Conservation (phyloP, 1,140 invertebrate species). For the Procambarus clarkii region DNA sequence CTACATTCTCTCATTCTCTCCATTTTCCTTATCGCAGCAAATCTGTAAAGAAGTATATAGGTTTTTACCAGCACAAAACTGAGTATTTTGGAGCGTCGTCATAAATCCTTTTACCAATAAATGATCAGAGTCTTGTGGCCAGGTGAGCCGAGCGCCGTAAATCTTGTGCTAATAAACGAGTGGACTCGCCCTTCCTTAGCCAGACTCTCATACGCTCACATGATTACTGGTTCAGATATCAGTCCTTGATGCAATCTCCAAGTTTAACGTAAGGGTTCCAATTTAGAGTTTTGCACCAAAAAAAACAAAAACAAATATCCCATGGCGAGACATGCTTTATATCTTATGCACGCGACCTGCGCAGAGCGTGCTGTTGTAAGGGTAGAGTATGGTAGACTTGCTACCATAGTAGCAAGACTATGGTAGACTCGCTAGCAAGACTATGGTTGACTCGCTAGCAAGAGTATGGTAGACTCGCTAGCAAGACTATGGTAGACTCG, state of each 20-base stretch:
- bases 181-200: not conserved
- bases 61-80: too few relatives aligned
- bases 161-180: not conserved
- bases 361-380: not conserved
- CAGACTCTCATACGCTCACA: not conserved
- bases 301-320: not conserved
- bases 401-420: too few relatives aligned
- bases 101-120: conserved; percentile 11
- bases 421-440: too few relatives aligned
- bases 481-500: too few relatives aligned
- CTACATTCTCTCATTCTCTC: too few relatives aligned
- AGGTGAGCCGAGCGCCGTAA: not conserved
- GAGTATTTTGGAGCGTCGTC: not conserved
- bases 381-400: too few relatives aligned
- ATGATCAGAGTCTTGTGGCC: not conserved
- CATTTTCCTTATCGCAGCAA: too few relatives aligned
- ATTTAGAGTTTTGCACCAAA: not conserved
- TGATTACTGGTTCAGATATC: not conserved
- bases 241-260: not conserved
- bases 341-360: not conserved
- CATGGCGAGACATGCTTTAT: not conserved
- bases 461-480: too few relatives aligned
- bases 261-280: not conserved
- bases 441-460: too few relatives aligned
- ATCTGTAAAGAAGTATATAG: too few relatives aligned